Conservation (phyloP, 2,797 vertebrate species). For the Arrhamphus sclerolepis region DNA sequence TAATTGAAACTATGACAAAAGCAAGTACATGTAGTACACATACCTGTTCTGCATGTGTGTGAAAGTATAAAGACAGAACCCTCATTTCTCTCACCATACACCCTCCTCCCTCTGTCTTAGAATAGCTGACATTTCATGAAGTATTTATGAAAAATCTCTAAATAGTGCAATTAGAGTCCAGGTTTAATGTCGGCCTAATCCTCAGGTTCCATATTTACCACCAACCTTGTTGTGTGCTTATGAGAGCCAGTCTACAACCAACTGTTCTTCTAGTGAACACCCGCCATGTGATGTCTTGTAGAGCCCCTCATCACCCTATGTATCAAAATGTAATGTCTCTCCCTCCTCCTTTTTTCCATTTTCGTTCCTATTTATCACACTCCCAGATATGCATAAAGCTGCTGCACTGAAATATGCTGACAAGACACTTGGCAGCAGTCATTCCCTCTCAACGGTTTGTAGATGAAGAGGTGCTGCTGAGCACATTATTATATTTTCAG, state of each 20-base stretch:
- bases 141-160: slow-evolving; percentile 87
- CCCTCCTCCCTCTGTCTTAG: slow-evolving; percentile 30
- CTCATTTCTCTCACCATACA: slow-evolving; percentile 1
- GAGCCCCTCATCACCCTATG: slow-evolving; percentile 36
- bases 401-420: slow-evolving; percentile 53
- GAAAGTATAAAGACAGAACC: slow-evolving; percentile 22
- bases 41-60: not conserved
- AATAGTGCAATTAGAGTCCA: slow-evolving; percentile 81
- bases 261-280: slow-evolving; percentile 31
- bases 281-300: slow-evolving; percentile 47
- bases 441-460: slow-evolving; percentile 42
- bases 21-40: not conserved
- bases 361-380: slow-evolving; percentile 56
- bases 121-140: slow-evolving; percentile 84
- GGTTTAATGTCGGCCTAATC: slow-evolving; percentile 74
- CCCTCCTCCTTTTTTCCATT: slow-evolving; percentile 31
- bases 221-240: slow-evolving; percentile 42
- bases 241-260: slow-evolving; percentile 50
- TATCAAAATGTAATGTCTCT: slow-evolving; percentile 50
- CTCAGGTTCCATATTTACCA: slow-evolving; percentile 61
- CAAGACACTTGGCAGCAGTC: slow-evolving; percentile 40
- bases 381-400: slow-evolving; percentile 33
- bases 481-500: slow-evolving; percentile 72
- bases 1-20: too few relatives aligned
- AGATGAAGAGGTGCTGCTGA: slow-evolving; percentile 55